Conservation (phyloP, 2,113 vertebrate genomes). For the Bufo bufo region DNA sequence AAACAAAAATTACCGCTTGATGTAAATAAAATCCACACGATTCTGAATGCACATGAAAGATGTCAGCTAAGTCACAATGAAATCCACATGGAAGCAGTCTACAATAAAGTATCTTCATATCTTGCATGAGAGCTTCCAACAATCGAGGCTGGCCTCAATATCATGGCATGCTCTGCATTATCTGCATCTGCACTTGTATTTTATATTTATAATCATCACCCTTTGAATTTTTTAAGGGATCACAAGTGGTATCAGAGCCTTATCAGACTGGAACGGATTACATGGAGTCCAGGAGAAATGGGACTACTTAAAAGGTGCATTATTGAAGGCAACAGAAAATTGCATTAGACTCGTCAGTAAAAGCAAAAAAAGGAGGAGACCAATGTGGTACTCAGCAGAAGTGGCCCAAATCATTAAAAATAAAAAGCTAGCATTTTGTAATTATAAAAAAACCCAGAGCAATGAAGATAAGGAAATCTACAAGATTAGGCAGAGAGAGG, state of each 20-base stretch:
- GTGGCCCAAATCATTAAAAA: too few relatives aligned
- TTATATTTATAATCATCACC: constrained; percentile 11
- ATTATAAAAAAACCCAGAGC: too few relatives aligned
- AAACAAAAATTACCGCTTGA: constrained; percentile 31
- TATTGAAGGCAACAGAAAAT: too few relatives aligned
- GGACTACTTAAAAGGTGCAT: too few relatives aligned
- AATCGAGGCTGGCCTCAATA: background rate
- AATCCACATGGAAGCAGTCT: constrained; percentile 14
- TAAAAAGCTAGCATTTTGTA: too few relatives aligned
- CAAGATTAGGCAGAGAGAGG: too few relatives aligned
- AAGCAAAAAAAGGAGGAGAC: too few relatives aligned
- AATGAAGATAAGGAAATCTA: too few relatives aligned
- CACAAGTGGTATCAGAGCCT: background rate
- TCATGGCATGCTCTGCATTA: constrained; percentile 29
- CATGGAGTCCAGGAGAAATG: too few relatives aligned
- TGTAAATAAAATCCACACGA: constrained; percentile 47
- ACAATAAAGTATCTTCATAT: constrained; percentile 36
- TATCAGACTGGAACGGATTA: too few relatives aligned
- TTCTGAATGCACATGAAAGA: constrained; percentile 42
- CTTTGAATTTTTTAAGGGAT: constrained; percentile 3
- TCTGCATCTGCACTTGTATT: constrained; percentile 44
- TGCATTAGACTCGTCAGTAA: too few relatives aligned
- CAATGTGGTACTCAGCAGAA: too few relatives aligned
- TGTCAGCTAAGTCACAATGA: constrained; percentile 46
- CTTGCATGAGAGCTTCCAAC: constrained; percentile 11